A percentile compares a stretch with the other conserved stretches of the same genome.
phyloP scores from a whole-genome alignment of 2,113 vertebrate species.

The Trinectes maculatus region DNA sequence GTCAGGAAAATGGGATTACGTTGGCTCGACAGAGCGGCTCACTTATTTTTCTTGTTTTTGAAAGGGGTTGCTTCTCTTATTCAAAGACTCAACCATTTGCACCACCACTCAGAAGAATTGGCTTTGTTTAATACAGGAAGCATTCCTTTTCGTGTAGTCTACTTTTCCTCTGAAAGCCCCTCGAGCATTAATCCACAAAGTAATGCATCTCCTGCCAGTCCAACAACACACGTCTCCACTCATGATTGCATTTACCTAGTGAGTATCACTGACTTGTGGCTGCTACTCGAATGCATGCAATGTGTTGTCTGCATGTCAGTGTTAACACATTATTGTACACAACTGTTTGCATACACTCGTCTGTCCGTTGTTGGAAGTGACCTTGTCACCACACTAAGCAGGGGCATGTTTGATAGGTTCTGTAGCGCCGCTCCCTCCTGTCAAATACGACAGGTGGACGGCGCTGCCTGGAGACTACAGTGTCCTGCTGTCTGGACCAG shows the following conservation, averaged over 20 bases:
- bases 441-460: slow-evolving; percentile 23
- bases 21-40: slow-evolving; percentile 31
- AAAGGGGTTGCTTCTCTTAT: slow-evolving; percentile 32
- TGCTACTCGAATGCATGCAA: neutral
- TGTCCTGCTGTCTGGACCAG: slow-evolving; percentile 28
- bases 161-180: slow-evolving; percentile 41
- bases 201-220: neutral
- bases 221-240: neutral
- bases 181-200: slow-evolving; percentile 35
- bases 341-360: neutral
- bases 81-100: slow-evolving; percentile 50
- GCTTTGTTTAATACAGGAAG: slow-evolving; percentile 62
- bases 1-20: slow-evolving; percentile 62
- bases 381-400: slow-evolving; percentile 27
- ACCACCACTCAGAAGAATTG: slow-evolving; percentile 32
- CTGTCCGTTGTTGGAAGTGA: neutral
- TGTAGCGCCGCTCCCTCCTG: slow-evolving; percentile 14
- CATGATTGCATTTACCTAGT: neutral
- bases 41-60: slow-evolving; percentile 42
- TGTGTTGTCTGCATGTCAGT: neutral
- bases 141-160: slow-evolving; percentile 22
- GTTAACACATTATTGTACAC: neutral
- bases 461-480: slow-evolving; percentile 55
- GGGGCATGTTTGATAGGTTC: slow-evolving; percentile 9
- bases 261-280: slow-evolving; percentile 6